Evolutionary conservation across 2,888 invertebrate species (phyloP).

Genomic region (Cataglyphis cursor): DNA sequence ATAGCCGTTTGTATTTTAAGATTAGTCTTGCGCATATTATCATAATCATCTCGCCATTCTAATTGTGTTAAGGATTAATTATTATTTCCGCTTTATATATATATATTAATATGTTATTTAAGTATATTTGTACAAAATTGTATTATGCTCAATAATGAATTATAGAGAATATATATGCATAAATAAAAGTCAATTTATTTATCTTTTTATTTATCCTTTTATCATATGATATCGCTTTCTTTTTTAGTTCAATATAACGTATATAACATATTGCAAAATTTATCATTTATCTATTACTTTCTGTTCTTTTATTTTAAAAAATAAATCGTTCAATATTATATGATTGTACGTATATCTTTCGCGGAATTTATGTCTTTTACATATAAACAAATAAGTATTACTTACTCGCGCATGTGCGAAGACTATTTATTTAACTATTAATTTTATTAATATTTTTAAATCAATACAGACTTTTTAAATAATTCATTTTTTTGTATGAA

Average conservation of each 20-base stretch:
- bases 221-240: neutral
- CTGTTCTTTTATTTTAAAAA: neutral
- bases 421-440: neutral
- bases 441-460: conserved; percentile 16
- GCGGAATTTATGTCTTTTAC: conserved; percentile 9
- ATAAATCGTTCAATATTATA: conserved; percentile 57
- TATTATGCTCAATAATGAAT: conserved; percentile 69
- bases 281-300: conserved; percentile 24
- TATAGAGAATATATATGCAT: conserved; percentile 55
- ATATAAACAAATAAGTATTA: neutral
- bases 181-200: neutral
- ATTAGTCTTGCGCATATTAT: conserved; percentile 55
- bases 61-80: conserved; percentile 55
- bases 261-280: neutral
- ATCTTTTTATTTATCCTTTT: neutral
- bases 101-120: conserved; percentile 64
- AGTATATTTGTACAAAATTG: conserved; percentile 63
- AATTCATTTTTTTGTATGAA: neutral
- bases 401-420: neutral
- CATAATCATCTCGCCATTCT: conserved; percentile 51
- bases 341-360: conserved; percentile 55
- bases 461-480: neutral
- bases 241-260: neutral
- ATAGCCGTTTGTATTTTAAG: conserved; percentile 53
- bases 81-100: conserved; percentile 44